Evolutionary conservation across 2,888 invertebrate species (phyloP), one percentile per base, ranked within the genome.

Genomic region (Mayetiola destructor): DNA sequence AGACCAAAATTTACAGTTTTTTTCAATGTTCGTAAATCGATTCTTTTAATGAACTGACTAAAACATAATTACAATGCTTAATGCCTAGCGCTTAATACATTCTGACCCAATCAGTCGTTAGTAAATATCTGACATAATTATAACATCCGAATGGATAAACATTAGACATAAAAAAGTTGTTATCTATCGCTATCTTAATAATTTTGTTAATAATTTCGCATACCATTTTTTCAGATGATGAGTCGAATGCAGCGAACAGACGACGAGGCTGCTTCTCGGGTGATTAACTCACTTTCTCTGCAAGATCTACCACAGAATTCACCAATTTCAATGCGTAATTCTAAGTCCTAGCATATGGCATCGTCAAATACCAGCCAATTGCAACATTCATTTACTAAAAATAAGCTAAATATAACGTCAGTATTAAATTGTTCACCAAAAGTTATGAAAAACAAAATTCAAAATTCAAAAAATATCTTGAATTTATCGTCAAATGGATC

Each of bases 281-380:
- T 20, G 29, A 57, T 23, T 55, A 40, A n/a, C n/a, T n/a, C n/a
- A n/a, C n/a, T n/a, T n/a, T n/a, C n/a, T n/a, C n/a, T n/a, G n/a
- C n/a, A n/a, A n/a, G n/a, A n/a, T n/a, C n/a, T n/a, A n/a, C n/a
- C n/a, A n/a, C n/a, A n/a, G n/a, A 59, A 59, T 36, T 61, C 61
- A 57, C 61, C 61, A 59, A 60, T 60, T 48, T 61, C 60, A 37
- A 57, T 57, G 20, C 58, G 59, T 14, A 60, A 60, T 56, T 60
- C 61, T 53, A 60, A 55, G 29, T 60, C 61, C 60, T 61, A 61
- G 61, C 61, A 61, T 48, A 59, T 57, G 52, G n/a, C n/a, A n/a
- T n/a, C 27, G 20, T 27, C 2, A 48, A 14, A 5, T 4, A 48
- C 27, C 48, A 48, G n/a, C 3, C 27, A 14, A 27, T 27, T 48